Evolutionary conservation across 2,888 invertebrate species (phyloP), one percentile per base, ranked within the genome.

Genomic region (Bimastos eiseni): DNA sequence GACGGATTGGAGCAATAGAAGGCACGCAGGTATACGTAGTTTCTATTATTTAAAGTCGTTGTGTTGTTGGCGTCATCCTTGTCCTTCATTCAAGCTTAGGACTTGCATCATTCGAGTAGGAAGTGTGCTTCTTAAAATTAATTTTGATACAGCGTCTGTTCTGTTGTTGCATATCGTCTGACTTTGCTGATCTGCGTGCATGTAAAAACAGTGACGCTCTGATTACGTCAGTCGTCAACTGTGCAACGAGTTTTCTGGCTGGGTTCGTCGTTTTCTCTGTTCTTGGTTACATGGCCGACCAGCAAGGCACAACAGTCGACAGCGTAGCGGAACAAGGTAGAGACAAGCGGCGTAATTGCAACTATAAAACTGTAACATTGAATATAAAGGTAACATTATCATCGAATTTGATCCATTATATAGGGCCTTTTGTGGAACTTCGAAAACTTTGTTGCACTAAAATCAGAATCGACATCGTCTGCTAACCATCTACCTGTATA

Each of bases 261-360:
- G 94, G 95, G 8, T 94, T 95, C 91, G 95, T 95, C 0, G 95
- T 95, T 15, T 95, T 95, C 93, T 94, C 95, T 30, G 95, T 95
- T 21, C 93, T 95, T 30, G 95, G 95, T 36, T 94, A 94, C 95
- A 98, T 98, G 98, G 97, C 98, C 0, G 96, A 97, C 93, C 97
- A 97, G 24, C 97, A 98, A 94, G 97, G 97, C 94, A 98, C 97
- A 93, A 97, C 97, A 91, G 97, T 98, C 90, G 97, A 97, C 93
- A 97, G 97, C 93, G 98, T 98, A 15, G 98, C 98, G 0, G 95
- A 97, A 17, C 97, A 98, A 94, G 98, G 96, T 95, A 93, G 24
- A 37, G n/a, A 0, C 13, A 86, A 19, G 11, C 13, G n/a, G n/a
- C n/a, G 70, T 70, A n/a, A 11, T 13, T 13, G 49, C 13, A 30